phyloP scores from a whole-genome alignment of 2,888 invertebrate species.

The Dichetophora obliterata region DNA sequence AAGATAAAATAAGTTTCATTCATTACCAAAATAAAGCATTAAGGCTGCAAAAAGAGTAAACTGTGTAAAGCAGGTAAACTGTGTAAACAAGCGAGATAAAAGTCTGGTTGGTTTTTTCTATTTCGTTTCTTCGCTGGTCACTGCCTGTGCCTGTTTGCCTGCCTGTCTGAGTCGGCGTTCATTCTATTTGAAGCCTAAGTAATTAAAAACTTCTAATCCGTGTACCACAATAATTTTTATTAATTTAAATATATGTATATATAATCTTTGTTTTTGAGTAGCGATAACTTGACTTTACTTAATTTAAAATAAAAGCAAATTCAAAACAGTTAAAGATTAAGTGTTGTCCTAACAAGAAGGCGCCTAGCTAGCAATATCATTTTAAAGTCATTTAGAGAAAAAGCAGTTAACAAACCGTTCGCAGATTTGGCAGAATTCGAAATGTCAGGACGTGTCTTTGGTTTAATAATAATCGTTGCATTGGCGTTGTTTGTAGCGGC shows the following conservation, averaged over 20 bases:
- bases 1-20: too few species aligned
- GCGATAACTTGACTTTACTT: neutral
- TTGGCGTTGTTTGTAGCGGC: neutral
- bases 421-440: neutral
- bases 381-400: neutral
- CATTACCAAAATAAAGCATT: too few species aligned
- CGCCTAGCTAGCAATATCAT: neutral
- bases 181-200: too few species aligned
- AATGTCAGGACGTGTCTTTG: neutral
- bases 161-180: too few species aligned
- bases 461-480: neutral
- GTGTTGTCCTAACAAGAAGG: neutral
- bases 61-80: too few species aligned
- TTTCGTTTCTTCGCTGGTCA: too few species aligned
- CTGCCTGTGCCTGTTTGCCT: too few species aligned
- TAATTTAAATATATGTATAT: neutral
- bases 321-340: conserved; percentile 3
- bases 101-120: too few species aligned
- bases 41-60: too few species aligned
- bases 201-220: too few species aligned
- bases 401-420: too few species aligned
- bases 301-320: neutral
- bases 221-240: neutral
- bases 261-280: neutral
- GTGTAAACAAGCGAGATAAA: too few species aligned